These are phyloP conservation scores for Ceryle rudis DNA, from an alignment of 2,797 vertebrate genomes.

Conservation along the genomic window DNA sequence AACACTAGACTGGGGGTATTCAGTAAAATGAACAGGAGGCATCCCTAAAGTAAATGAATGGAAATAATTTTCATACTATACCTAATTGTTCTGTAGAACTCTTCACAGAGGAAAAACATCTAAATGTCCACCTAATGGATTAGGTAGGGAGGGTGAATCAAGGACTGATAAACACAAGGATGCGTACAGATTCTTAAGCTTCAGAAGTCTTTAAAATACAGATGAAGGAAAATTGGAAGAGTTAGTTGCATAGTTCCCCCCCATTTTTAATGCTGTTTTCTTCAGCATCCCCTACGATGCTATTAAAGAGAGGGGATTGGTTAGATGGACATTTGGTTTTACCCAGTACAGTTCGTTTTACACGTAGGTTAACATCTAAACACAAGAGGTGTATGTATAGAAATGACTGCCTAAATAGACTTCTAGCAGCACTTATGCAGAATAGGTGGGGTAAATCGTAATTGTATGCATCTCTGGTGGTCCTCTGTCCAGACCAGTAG, in stretches of 20 bases:
- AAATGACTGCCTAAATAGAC: background rate
- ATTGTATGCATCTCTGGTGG: background rate
- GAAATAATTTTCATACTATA: background rate
- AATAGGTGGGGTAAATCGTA: background rate
- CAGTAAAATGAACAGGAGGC: background rate
- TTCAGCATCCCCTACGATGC: background rate
- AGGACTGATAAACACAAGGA: background rate
- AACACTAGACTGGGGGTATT: background rate
- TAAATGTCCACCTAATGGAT: background rate
- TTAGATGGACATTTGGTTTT: background rate
- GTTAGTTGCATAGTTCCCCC: background rate
- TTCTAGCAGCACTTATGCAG: background rate
- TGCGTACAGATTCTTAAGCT: background rate
- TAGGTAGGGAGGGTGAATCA: background rate
- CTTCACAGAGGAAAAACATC: background rate
- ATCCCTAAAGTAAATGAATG: background rate
- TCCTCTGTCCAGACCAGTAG: background rate
- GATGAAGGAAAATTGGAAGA: background rate
- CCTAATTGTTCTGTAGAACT: background rate
- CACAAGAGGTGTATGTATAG: background rate
- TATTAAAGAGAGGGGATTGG: accelerated
- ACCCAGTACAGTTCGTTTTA: background rate
- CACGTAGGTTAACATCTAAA: background rate
- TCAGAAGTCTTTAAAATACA: background rate
- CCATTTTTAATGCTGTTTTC: background rate